Percentiles rank a stretch among this genome's conserved stretches.
Evolutionary conservation across 2,113 vertebrate genomes (phyloP).

Genomic region (Cardinalis cardinalis): DNA sequence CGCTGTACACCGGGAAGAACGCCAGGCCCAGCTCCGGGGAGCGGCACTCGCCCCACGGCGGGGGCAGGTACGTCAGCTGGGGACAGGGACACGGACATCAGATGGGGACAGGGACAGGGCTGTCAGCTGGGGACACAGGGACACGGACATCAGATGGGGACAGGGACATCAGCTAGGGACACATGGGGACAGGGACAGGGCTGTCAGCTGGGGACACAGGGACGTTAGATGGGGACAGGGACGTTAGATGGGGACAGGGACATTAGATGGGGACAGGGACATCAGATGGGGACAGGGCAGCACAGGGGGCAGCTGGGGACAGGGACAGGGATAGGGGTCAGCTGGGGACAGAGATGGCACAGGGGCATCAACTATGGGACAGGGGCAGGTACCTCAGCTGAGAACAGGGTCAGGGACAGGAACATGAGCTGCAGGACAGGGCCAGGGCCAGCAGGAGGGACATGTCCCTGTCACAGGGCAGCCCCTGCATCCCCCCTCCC

Average conservation of each 20-base stretch:
- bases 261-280: no score
- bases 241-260: no score
- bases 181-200: background rate
- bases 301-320: no score
- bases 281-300: no score
- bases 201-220: no score
- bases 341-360: no score
- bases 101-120: background rate
- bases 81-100: background rate
- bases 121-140: background rate
- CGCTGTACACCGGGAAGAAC: conserved; percentile 94
- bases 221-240: no score
- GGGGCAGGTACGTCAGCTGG: conserved; percentile 94
- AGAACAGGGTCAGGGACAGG: background rate
- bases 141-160: no score
- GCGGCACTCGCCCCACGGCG: conserved; percentile 95
- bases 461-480: background rate
- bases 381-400: no score
- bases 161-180: no score
- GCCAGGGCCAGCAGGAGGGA: background rate
- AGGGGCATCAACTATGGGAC: no score
- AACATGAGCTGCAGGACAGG: background rate
- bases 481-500: background rate
- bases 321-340: conserved; percentile 63
- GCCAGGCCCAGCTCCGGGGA: conserved; percentile 88